Conservation (phyloP, 37 sponge, comb jelly and placozoan genomes). For the Cladorhizidae sp. region DNA sequence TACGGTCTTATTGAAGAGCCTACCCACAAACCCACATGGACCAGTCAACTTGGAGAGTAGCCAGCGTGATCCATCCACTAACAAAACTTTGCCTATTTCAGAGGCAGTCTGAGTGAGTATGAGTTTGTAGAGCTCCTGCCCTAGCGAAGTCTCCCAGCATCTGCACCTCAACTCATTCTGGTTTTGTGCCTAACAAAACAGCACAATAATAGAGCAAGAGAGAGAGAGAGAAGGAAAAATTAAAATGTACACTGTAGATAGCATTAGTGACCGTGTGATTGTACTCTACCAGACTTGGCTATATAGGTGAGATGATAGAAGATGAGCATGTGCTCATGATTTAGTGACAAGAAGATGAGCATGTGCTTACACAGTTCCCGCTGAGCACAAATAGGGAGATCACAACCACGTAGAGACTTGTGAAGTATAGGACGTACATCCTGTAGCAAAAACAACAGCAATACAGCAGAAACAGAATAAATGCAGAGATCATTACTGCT, state of each 20-base stretch:
- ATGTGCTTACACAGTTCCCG: background rate
- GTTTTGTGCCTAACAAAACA: background rate
- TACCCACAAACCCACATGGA: too few species aligned
- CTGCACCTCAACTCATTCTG: background rate
- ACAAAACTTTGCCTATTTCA: background rate
- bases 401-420: background rate
- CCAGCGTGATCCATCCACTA: background rate
- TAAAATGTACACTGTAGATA: too few species aligned
- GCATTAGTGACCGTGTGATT: too few species aligned
- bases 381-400: background rate
- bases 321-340: too few species aligned
- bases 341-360: background rate
- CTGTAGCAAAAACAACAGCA: background rate
- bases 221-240: too few species aligned
- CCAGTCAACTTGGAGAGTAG: background rate
- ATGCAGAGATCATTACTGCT: too few species aligned
- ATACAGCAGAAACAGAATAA: background rate
- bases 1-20: too few species aligned
- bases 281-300: too few species aligned
- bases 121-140: slow-evolving; percentile 5
- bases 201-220: too few species aligned
- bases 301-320: too few species aligned
- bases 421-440: background rate
- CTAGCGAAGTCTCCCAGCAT: slow-evolving; percentile 5
- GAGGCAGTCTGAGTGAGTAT: background rate